Conservation (phyloP, 1,140 invertebrate genomes). For the Dryas iulia region DNA sequence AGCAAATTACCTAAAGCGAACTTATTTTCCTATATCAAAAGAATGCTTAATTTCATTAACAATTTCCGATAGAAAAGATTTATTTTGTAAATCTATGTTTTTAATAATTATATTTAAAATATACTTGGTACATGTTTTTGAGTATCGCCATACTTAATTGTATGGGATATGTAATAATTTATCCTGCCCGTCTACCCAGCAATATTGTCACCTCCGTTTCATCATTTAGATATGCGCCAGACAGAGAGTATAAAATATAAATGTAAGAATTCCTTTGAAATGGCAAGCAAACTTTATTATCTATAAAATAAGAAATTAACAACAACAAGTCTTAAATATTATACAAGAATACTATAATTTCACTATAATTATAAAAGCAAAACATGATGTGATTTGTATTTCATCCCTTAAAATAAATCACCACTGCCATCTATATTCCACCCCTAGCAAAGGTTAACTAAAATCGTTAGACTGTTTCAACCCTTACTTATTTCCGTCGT, state of each 20-base stretch:
- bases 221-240: not conserved
- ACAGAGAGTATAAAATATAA: not conserved
- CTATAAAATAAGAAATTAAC: no score
- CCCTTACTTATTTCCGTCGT: constrained; percentile 26
- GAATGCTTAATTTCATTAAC: no score
- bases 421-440: constrained; percentile 46
- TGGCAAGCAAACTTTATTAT: not conserved
- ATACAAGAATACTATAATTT: not conserved
- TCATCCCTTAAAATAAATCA: constrained; percentile 27
- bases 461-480: constrained; percentile 40
- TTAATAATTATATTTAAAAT: not conserved
- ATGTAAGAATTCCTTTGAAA: not conserved
- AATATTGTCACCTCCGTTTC: constrained; percentile 1
- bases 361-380: not conserved
- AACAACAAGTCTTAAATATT: not conserved
- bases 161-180: not conserved
- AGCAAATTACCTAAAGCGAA: no score
- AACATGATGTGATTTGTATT: not conserved
- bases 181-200: not conserved
- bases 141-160: not conserved
- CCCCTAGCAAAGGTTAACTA: constrained; percentile 40
- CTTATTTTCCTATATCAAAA: no score
- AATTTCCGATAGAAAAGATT: no score
- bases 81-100: no score
- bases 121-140: not conserved